Conservation (phyloP, 1,140 invertebrate species). For the Galleria mellonella region DNA sequence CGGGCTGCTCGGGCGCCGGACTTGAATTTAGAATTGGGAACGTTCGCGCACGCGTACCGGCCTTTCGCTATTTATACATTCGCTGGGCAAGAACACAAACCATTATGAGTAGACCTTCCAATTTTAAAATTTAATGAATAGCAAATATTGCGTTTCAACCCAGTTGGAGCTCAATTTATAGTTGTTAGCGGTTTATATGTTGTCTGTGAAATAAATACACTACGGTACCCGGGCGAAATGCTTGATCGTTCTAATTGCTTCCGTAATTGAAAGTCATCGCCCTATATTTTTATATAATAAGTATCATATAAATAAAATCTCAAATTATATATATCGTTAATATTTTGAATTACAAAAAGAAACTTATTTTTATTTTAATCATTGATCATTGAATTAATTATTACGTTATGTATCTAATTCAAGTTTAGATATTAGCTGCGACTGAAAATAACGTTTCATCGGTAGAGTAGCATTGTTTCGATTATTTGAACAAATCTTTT, state of each 20-base stretch:
- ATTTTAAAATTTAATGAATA: background rate
- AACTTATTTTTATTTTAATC: too few species aligned
- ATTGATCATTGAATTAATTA: too few species aligned
- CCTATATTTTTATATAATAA: background rate
- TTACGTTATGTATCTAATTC: too few species aligned
- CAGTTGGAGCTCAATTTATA: slow-evolving; percentile 11
- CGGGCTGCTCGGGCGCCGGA: slow-evolving; percentile 46
- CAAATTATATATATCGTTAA: too few species aligned
- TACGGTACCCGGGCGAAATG: slow-evolving; percentile 12
- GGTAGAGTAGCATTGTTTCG: too few species aligned
- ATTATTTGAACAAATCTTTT: too few species aligned
- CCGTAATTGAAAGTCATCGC: slow-evolving; percentile 4
- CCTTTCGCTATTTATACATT: slow-evolving; percentile 47
- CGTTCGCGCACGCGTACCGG: slow-evolving; percentile 17
- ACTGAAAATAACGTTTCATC: too few species aligned
- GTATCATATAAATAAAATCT: too few species aligned
- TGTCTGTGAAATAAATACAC: slow-evolving; percentile 19
- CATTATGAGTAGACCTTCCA: slow-evolving; percentile 20
- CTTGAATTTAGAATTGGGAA: slow-evolving; percentile 47
- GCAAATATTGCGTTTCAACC: background rate
- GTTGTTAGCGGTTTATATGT: slow-evolving; percentile 18
- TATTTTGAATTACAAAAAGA: too few species aligned
- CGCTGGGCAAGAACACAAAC: slow-evolving; percentile 35
- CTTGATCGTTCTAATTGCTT: slow-evolving; percentile 4
- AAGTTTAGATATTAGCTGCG: too few species aligned